Percentiles rank a stretch among this genome's conserved stretches.
These are phyloP conservation scores for Drosophila prosaltans DNA, from an alignment of 1,140 invertebrate genomes.

Conservation along the genomic window DNA sequence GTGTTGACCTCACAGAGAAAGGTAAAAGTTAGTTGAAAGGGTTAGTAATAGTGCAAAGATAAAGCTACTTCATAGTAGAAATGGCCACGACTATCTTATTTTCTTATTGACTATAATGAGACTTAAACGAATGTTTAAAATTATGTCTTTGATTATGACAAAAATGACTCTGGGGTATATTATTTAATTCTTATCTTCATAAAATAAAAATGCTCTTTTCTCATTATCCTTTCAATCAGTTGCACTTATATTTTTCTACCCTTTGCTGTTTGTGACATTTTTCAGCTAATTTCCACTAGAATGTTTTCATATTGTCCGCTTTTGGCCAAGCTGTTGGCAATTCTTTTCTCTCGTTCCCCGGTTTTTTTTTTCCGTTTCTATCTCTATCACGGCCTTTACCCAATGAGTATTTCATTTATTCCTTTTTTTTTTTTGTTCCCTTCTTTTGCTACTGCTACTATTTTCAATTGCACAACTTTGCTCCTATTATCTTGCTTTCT, in stretches of 20 bases:
- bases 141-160: too few species aligned
- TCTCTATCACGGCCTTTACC: background rate
- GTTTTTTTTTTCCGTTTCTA: slow-evolving; percentile 9
- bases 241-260: slow-evolving; percentile 18
- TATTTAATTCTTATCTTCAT: too few species aligned
- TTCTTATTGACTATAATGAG: too few species aligned
- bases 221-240: slow-evolving; percentile 3
- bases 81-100: too few species aligned
- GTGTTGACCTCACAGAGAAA: too few species aligned
- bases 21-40: too few species aligned
- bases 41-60: background rate
- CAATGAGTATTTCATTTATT: slow-evolving; percentile 31
- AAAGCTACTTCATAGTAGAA: too few species aligned
- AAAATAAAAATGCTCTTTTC: too few species aligned
- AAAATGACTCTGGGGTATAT: too few species aligned
- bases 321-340: slow-evolving; percentile 51
- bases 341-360: slow-evolving; percentile 24
- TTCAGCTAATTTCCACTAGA: slow-evolving; percentile 49
- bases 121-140: too few species aligned
- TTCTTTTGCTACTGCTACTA: slow-evolving; percentile 23
- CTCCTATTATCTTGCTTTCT: background rate
- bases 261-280: slow-evolving; percentile 52
- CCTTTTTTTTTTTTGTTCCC: slow-evolving; percentile 30
- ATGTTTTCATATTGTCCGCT: slow-evolving; percentile 37
- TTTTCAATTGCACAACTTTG: slow-evolving; percentile 68